Evolutionary conservation across 2,888 invertebrate species (phyloP).

Genomic region (Melipona beecheii): DNA sequence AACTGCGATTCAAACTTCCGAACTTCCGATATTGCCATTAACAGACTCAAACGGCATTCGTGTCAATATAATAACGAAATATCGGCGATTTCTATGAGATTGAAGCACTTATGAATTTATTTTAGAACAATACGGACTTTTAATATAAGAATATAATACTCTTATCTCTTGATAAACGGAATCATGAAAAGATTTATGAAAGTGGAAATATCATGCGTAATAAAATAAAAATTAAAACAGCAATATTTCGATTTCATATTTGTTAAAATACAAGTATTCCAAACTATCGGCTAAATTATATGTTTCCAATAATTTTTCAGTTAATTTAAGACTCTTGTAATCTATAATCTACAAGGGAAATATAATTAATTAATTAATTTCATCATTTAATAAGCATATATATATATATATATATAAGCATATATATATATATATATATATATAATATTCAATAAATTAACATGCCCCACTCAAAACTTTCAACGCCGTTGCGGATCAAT

Average conservation of each 20-base stretch:
- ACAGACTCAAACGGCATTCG: background rate
- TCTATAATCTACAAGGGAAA: background rate
- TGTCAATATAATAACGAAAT: background rate
- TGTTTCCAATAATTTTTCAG: background rate
- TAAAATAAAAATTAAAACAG: too few species aligned
- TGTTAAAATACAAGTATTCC: background rate
- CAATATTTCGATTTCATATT: background rate
- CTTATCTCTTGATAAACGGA: background rate
- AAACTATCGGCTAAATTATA: background rate
- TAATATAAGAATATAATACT: too few species aligned
- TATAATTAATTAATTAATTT: background rate
- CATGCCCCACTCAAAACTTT: background rate
- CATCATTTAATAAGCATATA: background rate
- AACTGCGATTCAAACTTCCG: slow-evolving; percentile 40
- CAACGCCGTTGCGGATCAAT: too few species aligned
- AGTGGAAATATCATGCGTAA: background rate
- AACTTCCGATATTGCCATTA: background rate
- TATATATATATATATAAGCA: background rate
- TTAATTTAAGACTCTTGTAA: background rate
- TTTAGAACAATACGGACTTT: background rate
- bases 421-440: background rate
- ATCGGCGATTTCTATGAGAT: background rate
- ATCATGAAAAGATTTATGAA: background rate
- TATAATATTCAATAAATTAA: background rate
- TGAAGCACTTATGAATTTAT: background rate